Conservation (phyloP, 2,113 vertebrate genomes). For the Acrocephalus arundinaceus region DNA sequence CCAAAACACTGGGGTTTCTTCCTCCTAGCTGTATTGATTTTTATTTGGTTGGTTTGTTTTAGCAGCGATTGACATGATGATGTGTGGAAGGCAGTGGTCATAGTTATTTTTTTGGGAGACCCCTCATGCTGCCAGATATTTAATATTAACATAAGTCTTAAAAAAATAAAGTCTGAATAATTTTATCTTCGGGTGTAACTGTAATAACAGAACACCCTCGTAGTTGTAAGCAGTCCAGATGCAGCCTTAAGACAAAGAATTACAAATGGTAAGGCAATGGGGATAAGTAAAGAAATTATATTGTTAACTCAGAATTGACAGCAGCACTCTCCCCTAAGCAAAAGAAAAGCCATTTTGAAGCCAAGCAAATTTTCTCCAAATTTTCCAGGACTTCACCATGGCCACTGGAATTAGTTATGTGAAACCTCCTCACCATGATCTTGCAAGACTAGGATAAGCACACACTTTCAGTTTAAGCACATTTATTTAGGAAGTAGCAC, state of each 20-base stretch:
- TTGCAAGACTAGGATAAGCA: background rate
- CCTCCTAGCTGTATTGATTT: background rate
- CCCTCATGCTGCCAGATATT: background rate
- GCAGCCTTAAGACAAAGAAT: background rate
- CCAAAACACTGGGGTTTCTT: fast-evolving
- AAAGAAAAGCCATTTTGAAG: background rate
- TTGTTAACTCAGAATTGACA: background rate
- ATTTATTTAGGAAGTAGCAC: slow-evolving; percentile 47
- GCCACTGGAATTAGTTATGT: background rate
- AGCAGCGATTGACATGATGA: background rate
- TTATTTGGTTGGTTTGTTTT: background rate
- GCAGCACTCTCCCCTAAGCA: background rate
- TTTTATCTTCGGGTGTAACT: background rate
- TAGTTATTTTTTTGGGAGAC: background rate
- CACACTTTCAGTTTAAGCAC: slow-evolving; percentile 5
- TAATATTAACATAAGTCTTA: background rate
- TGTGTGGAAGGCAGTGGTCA: background rate
- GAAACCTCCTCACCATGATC: background rate
- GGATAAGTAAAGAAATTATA: background rate
- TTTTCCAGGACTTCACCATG: background rate
- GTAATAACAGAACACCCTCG: background rate
- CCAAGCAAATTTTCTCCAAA: background rate
- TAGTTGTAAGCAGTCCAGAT: background rate
- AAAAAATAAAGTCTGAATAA: background rate
- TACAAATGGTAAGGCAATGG: background rate